Base-by-base conservation (phyloP, 64 coral and sea anemone genomes). In the Exaiptasia diaphana region DNA sequence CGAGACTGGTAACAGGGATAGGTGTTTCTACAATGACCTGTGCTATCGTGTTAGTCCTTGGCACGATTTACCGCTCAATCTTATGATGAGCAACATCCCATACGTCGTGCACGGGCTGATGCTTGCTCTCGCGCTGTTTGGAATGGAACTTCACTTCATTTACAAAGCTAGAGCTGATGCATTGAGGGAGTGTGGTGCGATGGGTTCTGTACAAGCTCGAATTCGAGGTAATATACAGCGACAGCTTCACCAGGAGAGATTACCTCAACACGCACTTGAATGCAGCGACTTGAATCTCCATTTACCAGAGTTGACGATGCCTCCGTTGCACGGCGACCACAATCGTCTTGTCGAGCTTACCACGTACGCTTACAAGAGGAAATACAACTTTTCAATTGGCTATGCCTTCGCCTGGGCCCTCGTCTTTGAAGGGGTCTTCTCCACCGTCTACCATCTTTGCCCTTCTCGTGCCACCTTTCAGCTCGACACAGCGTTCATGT, bases 331-430 rank as follows among this genome's bases (percentile, higher is more conserved):
- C n/a, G 58, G 56, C 3, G 24, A 53, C n/a, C 43, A 68, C 3
- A 7, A 58, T 18, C 22, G 3, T 12, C 13, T 12, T 24, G 43
- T 39, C 13, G 40, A 50, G 25, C 75, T 88, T 4, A 37, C 46
- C 34, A 64, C 88, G 1, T 27, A 30, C 44, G 78, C 71, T 10
- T 40, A 49, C n/a, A 83, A 90, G 31, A 82, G 53, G 35, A 90
- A 81, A 61, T 74, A 33, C 25, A 80, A 55, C 17, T 92, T 74
- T 57, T 87, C 82, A n/a, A 72, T 86, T 53, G 82, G 82, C 18
- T 92, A 92, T 34, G 75, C 90, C 10, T 86, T 92, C 81, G 65
- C 90, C 4, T 92, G 90, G 90, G 90, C 90, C 4, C 23, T 92
- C 0, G 4, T 87, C 18, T 92, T 92, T 11, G 75, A 92, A 15